phyloP scores from a whole-genome alignment of 35 echinoderm and acorn worm genomes.

The Heliocidaris tuberculata region DNA sequence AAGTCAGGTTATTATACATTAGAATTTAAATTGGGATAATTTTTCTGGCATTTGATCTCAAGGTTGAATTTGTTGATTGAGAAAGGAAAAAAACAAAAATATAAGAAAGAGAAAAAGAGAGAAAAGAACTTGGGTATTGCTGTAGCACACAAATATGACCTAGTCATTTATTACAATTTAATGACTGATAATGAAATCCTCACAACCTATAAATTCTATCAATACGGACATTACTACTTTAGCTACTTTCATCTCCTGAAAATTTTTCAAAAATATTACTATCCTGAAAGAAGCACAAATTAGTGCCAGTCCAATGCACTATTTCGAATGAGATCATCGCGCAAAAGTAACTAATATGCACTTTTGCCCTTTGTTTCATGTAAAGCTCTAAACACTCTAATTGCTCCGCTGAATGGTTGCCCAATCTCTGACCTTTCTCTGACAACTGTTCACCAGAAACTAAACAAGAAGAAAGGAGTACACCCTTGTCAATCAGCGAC shows the following conservation, averaged over 20 bases:
- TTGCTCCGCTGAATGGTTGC: slow-evolving; percentile 19
- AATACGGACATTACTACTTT: no score
- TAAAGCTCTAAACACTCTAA: slow-evolving; percentile 17
- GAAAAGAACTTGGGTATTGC: neutral
- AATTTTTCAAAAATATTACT: neutral
- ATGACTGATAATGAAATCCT: no score
- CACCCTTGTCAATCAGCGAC: neutral
- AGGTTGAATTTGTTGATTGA: neutral
- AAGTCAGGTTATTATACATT: no score
- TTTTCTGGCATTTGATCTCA: neutral
- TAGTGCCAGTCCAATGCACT: neutral
- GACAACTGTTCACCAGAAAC: slow-evolving; percentile 19
- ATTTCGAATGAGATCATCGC: neutral
- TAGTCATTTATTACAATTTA: no score
- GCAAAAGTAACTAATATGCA: neutral
- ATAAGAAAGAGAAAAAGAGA: slow-evolving; percentile 6
- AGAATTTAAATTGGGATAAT: neutral
- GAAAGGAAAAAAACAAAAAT: neutral
- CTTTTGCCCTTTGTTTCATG: slow-evolving; percentile 21
- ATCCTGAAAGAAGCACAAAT: neutral
- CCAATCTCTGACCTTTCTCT: slow-evolving; percentile 32
- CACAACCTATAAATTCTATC: no score
- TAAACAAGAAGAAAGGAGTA: slow-evolving; percentile 12
- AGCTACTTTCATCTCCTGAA: neutral
- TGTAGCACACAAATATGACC: neutral